Evolutionary conservation across 2,888 invertebrate genomes (phyloP), one percentile per base, ranked within the genome.

Genomic region (Uropetala carovei): DNA sequence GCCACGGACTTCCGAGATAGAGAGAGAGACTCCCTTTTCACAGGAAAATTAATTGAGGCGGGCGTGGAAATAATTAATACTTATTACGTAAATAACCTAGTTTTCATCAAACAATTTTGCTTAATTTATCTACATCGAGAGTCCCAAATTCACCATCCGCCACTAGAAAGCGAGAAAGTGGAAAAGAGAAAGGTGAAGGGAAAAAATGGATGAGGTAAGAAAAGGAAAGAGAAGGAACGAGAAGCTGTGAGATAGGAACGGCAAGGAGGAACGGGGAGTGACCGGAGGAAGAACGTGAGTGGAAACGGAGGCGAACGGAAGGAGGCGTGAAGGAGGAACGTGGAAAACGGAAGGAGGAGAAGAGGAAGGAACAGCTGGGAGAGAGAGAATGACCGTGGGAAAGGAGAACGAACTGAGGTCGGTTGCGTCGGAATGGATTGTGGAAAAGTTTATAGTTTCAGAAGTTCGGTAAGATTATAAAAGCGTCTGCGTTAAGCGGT

Each of bases 401-500:
- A 84, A 84, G 3, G 43, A 43, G 43, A 43, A 43, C 43, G 43
- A 43, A 43, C 43, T 43, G 43, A 43, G 43, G 1, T 43, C 43
- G 22, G 68, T 84, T 11, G 5, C n/a, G 58, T 8, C 27, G 22
- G 58, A 18, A 84, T 84, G 58, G 56, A 85, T 58, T n/a, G n/a
- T 11, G 85, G 85, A 56, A 18, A 85, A 85, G 56, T 85, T 85
- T 43, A 10, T n/a, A 85, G 58, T 30, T 85, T 57, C 58, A 0
- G 57, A 30, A 57, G 59, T 59, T 75, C n/a, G 81, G 59, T 16
- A 56, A 92, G 92, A 82, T 56, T 81, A 75, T 75, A 22, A 75
- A 75, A 75, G 22, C 75, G 75, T 27, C 27, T 22, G 27, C 75
- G 22, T 27, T 27, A 27, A 75, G 13, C 75, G 75, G 75, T 27